Percentiles rank a stretch among this genome's conserved stretches.
Evolutionary conservation across 2,888 invertebrate species (phyloP).

Genomic region (Phortica magna): DNA sequence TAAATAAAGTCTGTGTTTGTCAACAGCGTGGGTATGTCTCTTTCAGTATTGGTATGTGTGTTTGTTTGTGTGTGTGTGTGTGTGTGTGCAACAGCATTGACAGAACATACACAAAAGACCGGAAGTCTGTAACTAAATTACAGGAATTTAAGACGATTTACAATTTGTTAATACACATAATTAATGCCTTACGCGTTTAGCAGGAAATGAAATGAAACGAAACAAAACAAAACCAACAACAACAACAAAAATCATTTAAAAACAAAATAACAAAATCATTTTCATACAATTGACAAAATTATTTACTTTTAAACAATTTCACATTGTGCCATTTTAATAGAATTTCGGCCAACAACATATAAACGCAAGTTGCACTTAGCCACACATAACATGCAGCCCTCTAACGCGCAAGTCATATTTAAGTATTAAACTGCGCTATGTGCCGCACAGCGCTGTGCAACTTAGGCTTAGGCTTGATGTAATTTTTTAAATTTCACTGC

Average conservation of each 20-base stretch:
- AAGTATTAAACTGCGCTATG: no score
- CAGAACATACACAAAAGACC: slow-evolving; percentile 15
- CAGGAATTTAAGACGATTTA: slow-evolving; percentile 14
- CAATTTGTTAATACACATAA: slow-evolving; percentile 10
- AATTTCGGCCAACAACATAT: no score
- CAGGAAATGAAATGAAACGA: background rate
- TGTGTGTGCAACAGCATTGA: background rate
- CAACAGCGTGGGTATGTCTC: background rate
- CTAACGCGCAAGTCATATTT: no score
- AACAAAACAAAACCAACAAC: background rate
- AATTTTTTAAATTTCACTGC: no score
- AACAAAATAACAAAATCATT: background rate
- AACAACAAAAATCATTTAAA: background rate
- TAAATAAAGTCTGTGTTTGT: slow-evolving; percentile 52
- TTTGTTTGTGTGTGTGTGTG: background rate
- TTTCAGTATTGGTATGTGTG: no score
- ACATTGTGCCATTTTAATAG: no score
- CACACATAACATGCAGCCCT: no score
- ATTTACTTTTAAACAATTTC: background rate
- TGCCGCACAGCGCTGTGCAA: no score
- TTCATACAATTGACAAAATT: background rate
- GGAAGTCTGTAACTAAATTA: slow-evolving; percentile 17
- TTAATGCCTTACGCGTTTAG: background rate
- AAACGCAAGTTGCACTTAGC: no score
- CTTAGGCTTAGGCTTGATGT: no score